phyloP scores from a whole-genome alignment of 1,140 invertebrate species.

The Vanessa atalanta region DNA sequence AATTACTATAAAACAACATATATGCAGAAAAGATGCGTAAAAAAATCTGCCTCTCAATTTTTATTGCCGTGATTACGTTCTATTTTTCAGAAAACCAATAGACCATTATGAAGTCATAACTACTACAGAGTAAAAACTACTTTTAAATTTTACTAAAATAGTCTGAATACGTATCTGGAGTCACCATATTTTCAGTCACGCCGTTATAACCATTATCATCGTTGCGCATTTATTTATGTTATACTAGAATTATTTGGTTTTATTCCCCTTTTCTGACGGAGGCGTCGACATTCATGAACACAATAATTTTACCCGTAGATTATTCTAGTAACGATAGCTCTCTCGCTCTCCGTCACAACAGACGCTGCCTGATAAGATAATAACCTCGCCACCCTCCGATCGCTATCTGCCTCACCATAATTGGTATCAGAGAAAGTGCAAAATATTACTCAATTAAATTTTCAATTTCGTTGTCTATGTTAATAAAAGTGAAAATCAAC shows the following conservation, averaged over 20 bases:
- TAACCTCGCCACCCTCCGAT: conserved; percentile 39
- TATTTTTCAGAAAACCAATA: too few relatives aligned
- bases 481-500: conserved; percentile 75
- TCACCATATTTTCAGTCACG: too few relatives aligned
- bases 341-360: conserved; percentile 49
- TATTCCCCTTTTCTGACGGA: neutral
- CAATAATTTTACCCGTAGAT: conserved; percentile 7
- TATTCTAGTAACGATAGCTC: conserved; percentile 39
- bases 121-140: too few relatives aligned
- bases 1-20: too few relatives aligned
- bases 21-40: too few relatives aligned
- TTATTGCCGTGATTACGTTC: too few relatives aligned
- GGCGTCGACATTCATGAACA: conserved; percentile 8
- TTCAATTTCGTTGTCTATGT: conserved; percentile 35
- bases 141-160: too few relatives aligned
- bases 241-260: neutral
- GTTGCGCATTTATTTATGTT: neutral
- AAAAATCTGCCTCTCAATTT: too few relatives aligned
- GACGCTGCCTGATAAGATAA: conserved; percentile 57
- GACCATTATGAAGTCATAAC: too few relatives aligned
- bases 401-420: conserved; percentile 43
- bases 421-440: conserved; percentile 28
- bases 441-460: conserved; percentile 31
- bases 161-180: too few relatives aligned
- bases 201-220: neutral